Conservation (phyloP, 2,797 vertebrate species). For the Lithobates pipiens region DNA sequence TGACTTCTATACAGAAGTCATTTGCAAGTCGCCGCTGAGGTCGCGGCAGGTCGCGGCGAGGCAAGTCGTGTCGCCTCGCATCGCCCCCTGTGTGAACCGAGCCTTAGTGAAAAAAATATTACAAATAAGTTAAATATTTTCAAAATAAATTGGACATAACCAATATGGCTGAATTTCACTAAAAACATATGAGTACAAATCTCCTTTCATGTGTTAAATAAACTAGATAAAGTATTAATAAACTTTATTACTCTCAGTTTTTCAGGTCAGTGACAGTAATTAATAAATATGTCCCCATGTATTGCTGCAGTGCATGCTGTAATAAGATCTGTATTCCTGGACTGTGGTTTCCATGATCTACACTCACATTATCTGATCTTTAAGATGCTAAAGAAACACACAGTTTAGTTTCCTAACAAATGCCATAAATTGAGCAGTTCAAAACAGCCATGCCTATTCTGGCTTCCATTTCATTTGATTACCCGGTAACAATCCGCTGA, state of each 20-base stretch:
- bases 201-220: conserved; percentile 13
- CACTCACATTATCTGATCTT: conserved; percentile 43
- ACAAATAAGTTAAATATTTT: too few species aligned
- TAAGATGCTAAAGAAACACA: conserved; percentile 36
- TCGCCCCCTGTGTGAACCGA: too few species aligned
- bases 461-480: conserved; percentile 34
- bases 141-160: too few species aligned
- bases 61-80: too few species aligned
- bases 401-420: conserved; percentile 51
- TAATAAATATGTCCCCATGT: conserved; percentile 29
- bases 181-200: conserved; percentile 24
- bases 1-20: too few species aligned
- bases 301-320: conserved; percentile 29
- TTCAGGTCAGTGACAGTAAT: conserved; percentile 14
- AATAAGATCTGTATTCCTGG: conserved; percentile 31
- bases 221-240: conserved; percentile 8
- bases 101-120: too few species aligned
- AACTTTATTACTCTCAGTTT: conserved; percentile 30
- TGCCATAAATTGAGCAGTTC: conserved; percentile 50
- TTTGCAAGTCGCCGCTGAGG: too few species aligned
- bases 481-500: conserved; percentile 17
- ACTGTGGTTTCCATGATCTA: conserved; percentile 35
- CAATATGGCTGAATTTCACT: too few species aligned
- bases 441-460: conserved; percentile 19
- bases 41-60: too few species aligned